Base-by-base conservation (phyloP, 1,140 invertebrate species). In the Drosophila paulistorum region DNA sequence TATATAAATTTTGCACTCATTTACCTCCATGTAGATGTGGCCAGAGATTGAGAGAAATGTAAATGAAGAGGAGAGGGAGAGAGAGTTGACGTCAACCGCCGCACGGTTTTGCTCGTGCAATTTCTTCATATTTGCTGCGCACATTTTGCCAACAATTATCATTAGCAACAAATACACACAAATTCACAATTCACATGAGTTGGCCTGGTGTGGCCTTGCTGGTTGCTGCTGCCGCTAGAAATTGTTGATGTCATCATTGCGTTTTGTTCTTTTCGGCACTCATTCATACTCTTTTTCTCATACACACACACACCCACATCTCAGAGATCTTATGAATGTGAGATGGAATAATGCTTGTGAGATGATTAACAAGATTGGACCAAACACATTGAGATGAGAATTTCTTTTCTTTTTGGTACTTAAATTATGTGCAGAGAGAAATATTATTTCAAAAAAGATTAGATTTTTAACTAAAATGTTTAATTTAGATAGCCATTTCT, bases 191-290 rank as follows among this genome's bases (percentile, higher is more conserved):
- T 81, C 71, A 55, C 54, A 73, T 59, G 48, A 39, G 26, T 23
- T 71, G 63, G 37, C 37, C 37, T 39, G 10, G 37, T 4, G 7
- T 37, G 35, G 35, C 35, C 35, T 37, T 37, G 35, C 10, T 39
- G 4, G 30, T 30, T 39, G 37, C 33, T 9, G 30, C 14, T 20
- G 35, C 30, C 42, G 48, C 33, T 77, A 65, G 48, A 71, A 75
- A 86, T 69, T 71, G 81, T 85, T 85, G 82, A 85, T 85, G 82
- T 85, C 82, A 85, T 87, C 82, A 63, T 74, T 81, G 71, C 72
- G 67, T 73, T 82, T 58, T 79, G 59, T 76, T 70, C 45, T 55
- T 83, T 76, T 76, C 60, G 54, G 63, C 45, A 51, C 17, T 23
- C 45, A 51, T 51, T 51, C 9, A 51, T 51, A 23, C 45, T 51